Base-by-base conservation (phyloP, 1,140 invertebrate species). In the Oncopodura yosiiana region DNA sequence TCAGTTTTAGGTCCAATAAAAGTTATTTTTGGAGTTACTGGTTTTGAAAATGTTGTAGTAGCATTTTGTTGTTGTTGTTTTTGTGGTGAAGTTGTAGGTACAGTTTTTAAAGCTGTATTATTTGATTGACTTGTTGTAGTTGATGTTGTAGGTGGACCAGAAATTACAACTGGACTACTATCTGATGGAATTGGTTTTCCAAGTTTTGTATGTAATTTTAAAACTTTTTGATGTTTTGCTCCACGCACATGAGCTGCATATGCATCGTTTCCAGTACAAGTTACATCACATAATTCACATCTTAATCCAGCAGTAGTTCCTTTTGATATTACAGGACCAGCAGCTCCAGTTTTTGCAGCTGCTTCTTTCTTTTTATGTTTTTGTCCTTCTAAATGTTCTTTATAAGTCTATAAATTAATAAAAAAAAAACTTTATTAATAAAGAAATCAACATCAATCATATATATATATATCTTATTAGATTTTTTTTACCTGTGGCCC, bases 281-380 rank as follows among this genome's bases (percentile, higher is more conserved):
- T 94, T 5, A 99, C 91, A 74, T 97, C 92, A 71, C 94, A 99
- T 9, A 99, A 77, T 68, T 91, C 87, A 71, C 87, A 90, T 34
- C 87, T 78, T 49, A 88, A 73, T 3, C 78, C 79, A 67, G 64
- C 59, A 21, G 61, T 53, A 52, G 50, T 56, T 36, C 64, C 62
- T 50, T 86, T 86, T 24, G 81, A 80, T 52, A 81, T 81, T 23
- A 76, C 66, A 58, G 70, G 46, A 61, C 70, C 66, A 36, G 66
- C 68, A 19, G 73, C 67, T 74, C 81, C 75, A 77, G 80, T 68
- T 73, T 94, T 94, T 16, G 84, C 77, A 9, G 87, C 84, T 12
- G 87, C 87, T 69, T 96, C 94, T 69, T 95, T 94, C 76, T 97
- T 97, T 74, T 98, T 98, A 72, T 99, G 94, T 69, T 95, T 94